Evolutionary conservation across 2,888 invertebrate genomes (phyloP).

Genomic region (Chromoteleia sp.): DNA sequence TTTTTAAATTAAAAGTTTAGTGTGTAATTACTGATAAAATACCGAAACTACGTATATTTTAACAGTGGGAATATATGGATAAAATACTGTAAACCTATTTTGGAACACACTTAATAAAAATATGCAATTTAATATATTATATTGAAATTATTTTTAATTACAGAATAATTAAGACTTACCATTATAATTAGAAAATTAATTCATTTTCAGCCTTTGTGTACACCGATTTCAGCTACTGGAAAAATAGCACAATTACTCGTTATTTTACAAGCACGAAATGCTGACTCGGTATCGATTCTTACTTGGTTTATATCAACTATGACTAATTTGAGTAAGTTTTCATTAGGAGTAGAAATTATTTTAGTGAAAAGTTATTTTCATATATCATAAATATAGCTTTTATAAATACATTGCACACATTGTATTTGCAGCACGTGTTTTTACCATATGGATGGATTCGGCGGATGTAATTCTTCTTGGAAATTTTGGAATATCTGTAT

Average conservation of each 20-base stretch:
- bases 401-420: too few species aligned
- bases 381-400: too few species aligned
- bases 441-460: conserved; percentile 92
- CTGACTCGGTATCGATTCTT: conserved; percentile 91
- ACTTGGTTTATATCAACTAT: conserved; percentile 93
- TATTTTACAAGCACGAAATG: conserved; percentile 89
- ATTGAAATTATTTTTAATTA: too few species aligned
- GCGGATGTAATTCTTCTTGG: conserved; percentile 89
- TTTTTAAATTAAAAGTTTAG: too few species aligned
- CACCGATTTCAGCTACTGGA: conserved; percentile 93
- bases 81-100: too few species aligned
- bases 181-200: neutral
- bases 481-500: conserved; percentile 90
- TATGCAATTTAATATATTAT: too few species aligned
- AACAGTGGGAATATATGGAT: too few species aligned
- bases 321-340: conserved; percentile 91
- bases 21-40: too few species aligned
- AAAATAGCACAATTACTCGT: conserved; percentile 92
- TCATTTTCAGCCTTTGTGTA: conserved; percentile 84
- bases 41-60: too few species aligned
- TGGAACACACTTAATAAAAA: too few species aligned
- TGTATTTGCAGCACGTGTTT: conserved; percentile 91
- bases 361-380: neutral
- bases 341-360: conserved; percentile 1
- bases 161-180: too few species aligned